Evolutionary conservation across 2,888 invertebrate species (phyloP).

Genomic region (Macrosiphum euphorbiae): DNA sequence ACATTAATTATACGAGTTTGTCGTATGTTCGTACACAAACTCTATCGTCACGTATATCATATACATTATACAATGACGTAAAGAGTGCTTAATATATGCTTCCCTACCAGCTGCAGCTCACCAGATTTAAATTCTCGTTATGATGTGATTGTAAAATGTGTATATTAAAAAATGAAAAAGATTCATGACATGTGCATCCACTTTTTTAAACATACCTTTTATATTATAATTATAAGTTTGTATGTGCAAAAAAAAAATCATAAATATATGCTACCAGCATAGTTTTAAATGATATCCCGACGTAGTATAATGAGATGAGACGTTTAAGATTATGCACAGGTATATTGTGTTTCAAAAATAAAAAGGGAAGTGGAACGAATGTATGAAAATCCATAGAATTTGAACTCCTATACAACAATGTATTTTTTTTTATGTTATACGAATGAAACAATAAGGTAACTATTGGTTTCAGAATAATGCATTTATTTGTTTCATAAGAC

Average conservation of each 20-base stretch:
- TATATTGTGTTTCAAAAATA: neutral
- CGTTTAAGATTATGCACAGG: neutral
- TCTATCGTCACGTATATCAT: constrained; percentile 5
- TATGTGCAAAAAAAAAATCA: neutral
- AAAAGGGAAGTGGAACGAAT: neutral
- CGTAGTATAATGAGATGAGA: neutral
- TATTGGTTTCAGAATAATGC: neutral
- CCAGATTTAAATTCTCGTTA: neutral
- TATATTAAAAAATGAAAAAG: neutral
- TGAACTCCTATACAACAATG: neutral
- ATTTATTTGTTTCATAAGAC: neutral
- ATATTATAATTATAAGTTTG: neutral
- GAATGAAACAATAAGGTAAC: neutral
- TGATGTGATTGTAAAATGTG: neutral
- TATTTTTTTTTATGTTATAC: neutral
- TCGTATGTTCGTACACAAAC: neutral
- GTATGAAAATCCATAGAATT: neutral
- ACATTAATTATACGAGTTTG: neutral
- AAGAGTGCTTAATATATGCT: neutral
- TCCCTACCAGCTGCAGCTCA: neutral
- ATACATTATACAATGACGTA: neutral
- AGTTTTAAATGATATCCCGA: neutral
- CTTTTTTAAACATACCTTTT: neutral
- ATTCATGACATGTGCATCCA: neutral
- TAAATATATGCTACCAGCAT: neutral